phyloP scores from a whole-genome alignment of 92 coral and sea anemone genomes.

The Zoanthus solanderi region DNA sequence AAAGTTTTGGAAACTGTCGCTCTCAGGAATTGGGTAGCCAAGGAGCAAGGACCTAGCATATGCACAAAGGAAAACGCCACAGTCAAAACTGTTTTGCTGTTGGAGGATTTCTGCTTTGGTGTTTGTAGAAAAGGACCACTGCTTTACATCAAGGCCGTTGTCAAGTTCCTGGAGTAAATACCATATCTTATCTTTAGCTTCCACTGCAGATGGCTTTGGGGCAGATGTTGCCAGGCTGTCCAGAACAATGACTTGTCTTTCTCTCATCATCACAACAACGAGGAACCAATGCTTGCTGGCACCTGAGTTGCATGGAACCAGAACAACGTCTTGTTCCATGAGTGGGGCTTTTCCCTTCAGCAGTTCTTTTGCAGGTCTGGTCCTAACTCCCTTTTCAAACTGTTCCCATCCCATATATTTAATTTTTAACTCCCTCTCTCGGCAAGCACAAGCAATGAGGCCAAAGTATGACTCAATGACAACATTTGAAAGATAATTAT shows the following conservation, averaged over 20 bases:
- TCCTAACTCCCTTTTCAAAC: conserved; percentile 52
- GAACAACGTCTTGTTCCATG: conserved; percentile 54
- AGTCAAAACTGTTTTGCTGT: conserved; percentile 38
- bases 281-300: conserved; percentile 64
- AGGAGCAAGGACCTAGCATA: conserved; percentile 33
- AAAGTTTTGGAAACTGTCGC: conserved; percentile 18
- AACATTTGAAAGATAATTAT: conserved; percentile 52
- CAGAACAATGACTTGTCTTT: conserved; percentile 48
- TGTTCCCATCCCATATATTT: conserved; percentile 58
- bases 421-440: conserved; percentile 39
- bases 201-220: conserved; percentile 56
- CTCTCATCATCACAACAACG: conserved; percentile 27
- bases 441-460: conserved; percentile 23
- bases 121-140: conserved; percentile 30
- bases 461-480: conserved; percentile 37
- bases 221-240: conserved; percentile 59
- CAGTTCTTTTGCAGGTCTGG: conserved; percentile 46
- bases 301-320: conserved; percentile 62
- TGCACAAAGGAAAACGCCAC: conserved; percentile 50
- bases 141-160: conserved; percentile 8
- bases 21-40: conserved; percentile 20
- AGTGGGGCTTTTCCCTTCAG: conserved; percentile 56
- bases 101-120: conserved; percentile 33
- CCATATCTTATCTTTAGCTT: conserved; percentile 49
- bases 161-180: conserved; percentile 14